phyloP scores from a whole-genome alignment of 2,113 vertebrate species.

The Parotia lawesii region DNA sequence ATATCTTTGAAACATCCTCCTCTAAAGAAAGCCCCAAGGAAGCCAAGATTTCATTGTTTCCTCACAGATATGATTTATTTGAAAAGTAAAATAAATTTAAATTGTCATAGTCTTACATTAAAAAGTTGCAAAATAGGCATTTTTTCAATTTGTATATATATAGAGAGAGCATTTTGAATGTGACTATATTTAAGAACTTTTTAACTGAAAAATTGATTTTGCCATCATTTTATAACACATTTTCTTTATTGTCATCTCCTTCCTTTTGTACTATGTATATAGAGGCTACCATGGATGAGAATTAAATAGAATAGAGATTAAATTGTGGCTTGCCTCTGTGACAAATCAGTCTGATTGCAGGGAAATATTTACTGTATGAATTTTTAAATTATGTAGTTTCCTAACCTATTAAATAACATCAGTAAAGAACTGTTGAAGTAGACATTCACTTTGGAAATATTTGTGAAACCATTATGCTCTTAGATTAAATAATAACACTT shows the following conservation, averaged over 20 bases:
- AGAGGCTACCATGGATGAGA: background rate
- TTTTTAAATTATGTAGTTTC: constrained; percentile 40
- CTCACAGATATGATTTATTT: background rate
- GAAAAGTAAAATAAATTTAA: background rate
- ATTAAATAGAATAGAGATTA: constrained; percentile 2
- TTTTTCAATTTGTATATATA: background rate
- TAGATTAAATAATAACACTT: background rate
- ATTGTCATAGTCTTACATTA: background rate
- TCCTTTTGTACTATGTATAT: background rate
- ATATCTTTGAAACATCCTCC: background rate
- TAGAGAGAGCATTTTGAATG: background rate
- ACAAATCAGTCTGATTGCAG: constrained; percentile 1
- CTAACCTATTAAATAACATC: constrained; percentile 9
- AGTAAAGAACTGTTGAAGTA: background rate
- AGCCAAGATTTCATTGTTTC: background rate
- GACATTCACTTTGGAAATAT: constrained; percentile 5
- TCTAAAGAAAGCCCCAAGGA: background rate
- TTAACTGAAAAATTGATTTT: background rate
- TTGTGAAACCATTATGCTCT: background rate
- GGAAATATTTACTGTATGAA: background rate
- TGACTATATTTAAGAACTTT: background rate
- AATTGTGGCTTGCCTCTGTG: background rate
- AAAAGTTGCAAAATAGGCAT: background rate
- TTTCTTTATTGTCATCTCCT: background rate
- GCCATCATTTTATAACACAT: background rate